A percentile compares a stretch with the other conserved stretches of the same genome.
Conservation (phyloP, 2,797 vertebrate genomes). For the Momotus momota region DNA sequence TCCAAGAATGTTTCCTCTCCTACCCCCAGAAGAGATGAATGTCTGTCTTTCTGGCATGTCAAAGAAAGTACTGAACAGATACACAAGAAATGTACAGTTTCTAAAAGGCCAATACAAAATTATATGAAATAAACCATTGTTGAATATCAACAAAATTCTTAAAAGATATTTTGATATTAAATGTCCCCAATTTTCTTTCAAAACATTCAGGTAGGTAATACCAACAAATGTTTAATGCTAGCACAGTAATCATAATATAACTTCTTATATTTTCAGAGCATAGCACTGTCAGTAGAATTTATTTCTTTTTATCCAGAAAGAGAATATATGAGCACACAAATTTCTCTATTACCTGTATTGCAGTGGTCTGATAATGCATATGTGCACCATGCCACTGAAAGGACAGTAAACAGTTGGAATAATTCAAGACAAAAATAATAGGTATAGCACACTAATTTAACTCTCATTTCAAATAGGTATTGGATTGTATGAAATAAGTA, state of each 20-base stretch:
- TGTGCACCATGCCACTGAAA: not conserved
- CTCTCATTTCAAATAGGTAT: not conserved
- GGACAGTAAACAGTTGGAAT: not conserved
- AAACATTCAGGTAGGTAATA: not conserved
- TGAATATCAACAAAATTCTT: not conserved
- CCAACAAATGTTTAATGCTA: not conserved
- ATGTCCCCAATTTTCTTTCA: not conserved
- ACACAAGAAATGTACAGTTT: not conserved
- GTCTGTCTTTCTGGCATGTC: not conserved
- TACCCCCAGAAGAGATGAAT: not conserved
- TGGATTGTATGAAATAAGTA: not conserved
- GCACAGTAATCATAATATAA: not conserved
- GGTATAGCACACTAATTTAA: not conserved
- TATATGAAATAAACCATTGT: not conserved
- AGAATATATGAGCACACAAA: not conserved
- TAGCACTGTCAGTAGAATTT: not conserved
- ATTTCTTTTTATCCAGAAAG: not conserved
- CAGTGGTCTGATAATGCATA: not conserved
- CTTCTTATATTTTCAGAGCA: not conserved
- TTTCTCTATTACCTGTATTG: not conserved
- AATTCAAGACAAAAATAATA: not conserved
- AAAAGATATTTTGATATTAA: not conserved
- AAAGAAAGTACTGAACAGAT: not conserved
- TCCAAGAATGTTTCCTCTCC: not conserved
- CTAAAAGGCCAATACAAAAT: not conserved